Evolutionary conservation across 2,113 vertebrate genomes (phyloP), one percentile per base, ranked within the genome.

Genomic region (Syngnathoides biaculeatus): DNA sequence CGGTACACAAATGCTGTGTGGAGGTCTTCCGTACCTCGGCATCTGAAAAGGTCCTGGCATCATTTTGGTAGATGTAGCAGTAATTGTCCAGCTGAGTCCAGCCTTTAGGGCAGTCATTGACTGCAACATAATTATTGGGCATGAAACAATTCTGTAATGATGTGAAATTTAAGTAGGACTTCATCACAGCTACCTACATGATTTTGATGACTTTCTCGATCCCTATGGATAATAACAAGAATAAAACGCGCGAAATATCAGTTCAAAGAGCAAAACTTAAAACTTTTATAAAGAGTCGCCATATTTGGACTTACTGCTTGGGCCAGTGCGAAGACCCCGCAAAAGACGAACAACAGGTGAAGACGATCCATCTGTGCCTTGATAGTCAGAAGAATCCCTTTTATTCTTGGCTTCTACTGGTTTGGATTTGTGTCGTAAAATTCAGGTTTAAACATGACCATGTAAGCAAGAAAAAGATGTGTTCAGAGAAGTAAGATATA

Each of bases 141-240:
- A 61, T 40, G 0, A 59, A 39, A 39, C 13, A 8, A 9, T 8
- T 57, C 26, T 19, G 55, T 30, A 2, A 15, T 15, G 5, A 30
- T 8, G 26, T 57, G 30, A 17, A 17, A 57, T 17, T 12, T 17
- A 15, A 8, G 26, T 17, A 14, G 6, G 7, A 57, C 8, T 30
- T 30, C 14, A 30, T 17, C 27, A 27, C 27, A 30, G 55, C 55
- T 30, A 30, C 24, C 2, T 30, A 57, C 55, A 0, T 48, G 19
- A 15, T 2, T 3, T 14, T 27, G 5, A 1, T 1, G 2, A 0
- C 1, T 3, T 14, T 2, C 9, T n/a, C 0, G 1, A 2, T 1
- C 15, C 11, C 30, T 59, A 19, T 12, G 19, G 2, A 45, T 17
- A 17, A 15, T 15, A 47, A 47, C 17, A 60, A 39, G 9, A n/a